Percentiles rank a stretch among this genome's conserved stretches.
Conservation (phyloP, 2,797 vertebrate genomes). For the Eurystomus glaucurus region DNA sequence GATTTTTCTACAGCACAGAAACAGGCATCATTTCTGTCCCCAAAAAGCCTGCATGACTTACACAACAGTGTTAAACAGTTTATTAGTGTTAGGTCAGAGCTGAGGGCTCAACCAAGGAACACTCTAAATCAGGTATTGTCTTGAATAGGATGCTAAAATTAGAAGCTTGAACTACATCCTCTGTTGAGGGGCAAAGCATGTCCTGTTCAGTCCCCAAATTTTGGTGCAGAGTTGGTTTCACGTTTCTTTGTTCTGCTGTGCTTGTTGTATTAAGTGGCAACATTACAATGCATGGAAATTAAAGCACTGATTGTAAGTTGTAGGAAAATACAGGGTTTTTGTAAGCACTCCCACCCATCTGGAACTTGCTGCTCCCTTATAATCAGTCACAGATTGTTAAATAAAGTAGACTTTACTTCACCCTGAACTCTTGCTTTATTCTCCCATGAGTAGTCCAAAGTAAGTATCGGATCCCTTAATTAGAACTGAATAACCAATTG, state of each 20-base stretch:
- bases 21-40: not conserved
- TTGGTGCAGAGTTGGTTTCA: constrained; percentile 43
- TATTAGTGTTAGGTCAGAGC: constrained; percentile 29
- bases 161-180: constrained; percentile 24
- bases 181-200: constrained; percentile 24
- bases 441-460: constrained; percentile 46
- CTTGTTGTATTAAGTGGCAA: constrained; percentile 23
- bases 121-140: not conserved
- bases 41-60: not conserved
- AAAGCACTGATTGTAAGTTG: constrained; percentile 63
- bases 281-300: constrained; percentile 25
- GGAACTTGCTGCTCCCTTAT: constrained; percentile 73
- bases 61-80: not conserved
- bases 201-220: constrained; percentile 37
- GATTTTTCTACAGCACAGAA: not conserved
- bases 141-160: constrained; percentile 46
- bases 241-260: constrained; percentile 43
- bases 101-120: not conserved
- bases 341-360: constrained; percentile 70
- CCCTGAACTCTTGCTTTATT: constrained; percentile 58
- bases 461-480: constrained; percentile 64
- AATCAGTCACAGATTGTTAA: constrained; percentile 75
- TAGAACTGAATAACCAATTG: constrained; percentile 68
- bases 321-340: constrained; percentile 62
- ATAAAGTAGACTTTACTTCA: constrained; percentile 61